Percentiles rank a stretch among this genome's conserved stretches.
Evolutionary conservation across 2,113 vertebrate genomes (phyloP).

Genomic region (Tonatia bakeri): DNA sequence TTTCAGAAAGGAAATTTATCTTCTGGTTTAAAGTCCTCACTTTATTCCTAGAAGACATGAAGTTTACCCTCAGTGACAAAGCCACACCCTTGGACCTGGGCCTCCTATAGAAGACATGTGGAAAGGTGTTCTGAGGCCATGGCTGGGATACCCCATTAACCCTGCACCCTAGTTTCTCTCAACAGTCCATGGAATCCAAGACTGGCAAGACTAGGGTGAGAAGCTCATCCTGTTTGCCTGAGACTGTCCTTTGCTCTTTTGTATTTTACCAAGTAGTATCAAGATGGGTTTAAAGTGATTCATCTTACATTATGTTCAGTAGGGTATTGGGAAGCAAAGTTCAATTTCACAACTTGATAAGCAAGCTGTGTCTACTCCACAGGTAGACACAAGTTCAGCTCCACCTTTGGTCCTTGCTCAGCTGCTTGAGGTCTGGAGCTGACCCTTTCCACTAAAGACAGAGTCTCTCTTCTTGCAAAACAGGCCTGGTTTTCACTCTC

Average conservation of each 20-base stretch:
- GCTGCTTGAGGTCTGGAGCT: neutral
- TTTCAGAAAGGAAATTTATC: neutral
- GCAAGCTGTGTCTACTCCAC: neutral
- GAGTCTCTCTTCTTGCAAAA: constrained; percentile 4
- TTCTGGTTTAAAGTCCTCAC: neutral
- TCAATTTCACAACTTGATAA: neutral
- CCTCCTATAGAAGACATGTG: neutral
- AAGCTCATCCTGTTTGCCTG: neutral
- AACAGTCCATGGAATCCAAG: neutral
- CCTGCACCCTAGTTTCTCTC: neutral
- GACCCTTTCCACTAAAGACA: neutral
- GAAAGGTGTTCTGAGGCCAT: neutral
- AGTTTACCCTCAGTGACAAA: neutral
- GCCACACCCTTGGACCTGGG: neutral
- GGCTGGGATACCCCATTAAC: neutral
- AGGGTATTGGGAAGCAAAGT: neutral
- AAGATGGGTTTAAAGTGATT: neutral
- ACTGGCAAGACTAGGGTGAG: neutral
- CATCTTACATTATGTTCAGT: neutral
- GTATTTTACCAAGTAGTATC: neutral
- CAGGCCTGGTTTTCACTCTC: neutral
- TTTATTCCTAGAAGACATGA: neutral
- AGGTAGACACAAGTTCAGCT: neutral
- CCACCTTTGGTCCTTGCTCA: neutral
- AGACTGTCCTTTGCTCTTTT: neutral